Base-by-base conservation (phyloP, 2,888 invertebrate species). In the Phasia obesa region DNA sequence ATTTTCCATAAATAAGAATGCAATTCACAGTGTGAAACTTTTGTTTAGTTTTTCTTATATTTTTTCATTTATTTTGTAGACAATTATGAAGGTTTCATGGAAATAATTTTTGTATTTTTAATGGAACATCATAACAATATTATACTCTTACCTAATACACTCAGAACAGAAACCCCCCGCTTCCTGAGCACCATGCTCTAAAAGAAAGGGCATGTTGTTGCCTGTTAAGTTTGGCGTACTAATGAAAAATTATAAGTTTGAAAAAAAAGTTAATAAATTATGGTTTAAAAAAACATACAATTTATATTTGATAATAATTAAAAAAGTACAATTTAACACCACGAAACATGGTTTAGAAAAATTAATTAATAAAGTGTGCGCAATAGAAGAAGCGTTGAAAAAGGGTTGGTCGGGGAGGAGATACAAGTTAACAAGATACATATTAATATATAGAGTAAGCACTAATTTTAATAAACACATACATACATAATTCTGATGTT, bases 1-100 rank as follows among this genome's bases (percentile, higher is more conserved):
- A 75, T 78, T 78, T 82, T 82, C 49, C 70, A 78, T 78, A 69
- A 77, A 82, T 64, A 75, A 70, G 65, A 82, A 78, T 82, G 82
- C 82, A 82, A 78, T 82, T 82, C 88, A 85, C 88, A 88, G 88
- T 88, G 67, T 88, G 88, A 86, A 85, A 77, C 87, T 86, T 84
- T 82, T 77, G 35, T 78, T 86, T 86, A 25, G 65, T 60, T 84
- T 84, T 78, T 62, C 49, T 75, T 73, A 64, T 21, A 19, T 59
- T 35, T 42, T 23, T n/a, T 67, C 51, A 11, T 60, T 76, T 25
- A 49, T 57, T 27, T 55, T 44, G 42, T 59, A 76, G 75, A 77
- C 77, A 73, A 77, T 81, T 76, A 76, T 67, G 60, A 73, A 67
- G 73, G 55, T 81, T 81, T 69, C 67, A 69, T 78, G 69, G 78